phyloP scores from a whole-genome alignment of 2,888 invertebrate species.

The Priocnemis perturbator region DNA sequence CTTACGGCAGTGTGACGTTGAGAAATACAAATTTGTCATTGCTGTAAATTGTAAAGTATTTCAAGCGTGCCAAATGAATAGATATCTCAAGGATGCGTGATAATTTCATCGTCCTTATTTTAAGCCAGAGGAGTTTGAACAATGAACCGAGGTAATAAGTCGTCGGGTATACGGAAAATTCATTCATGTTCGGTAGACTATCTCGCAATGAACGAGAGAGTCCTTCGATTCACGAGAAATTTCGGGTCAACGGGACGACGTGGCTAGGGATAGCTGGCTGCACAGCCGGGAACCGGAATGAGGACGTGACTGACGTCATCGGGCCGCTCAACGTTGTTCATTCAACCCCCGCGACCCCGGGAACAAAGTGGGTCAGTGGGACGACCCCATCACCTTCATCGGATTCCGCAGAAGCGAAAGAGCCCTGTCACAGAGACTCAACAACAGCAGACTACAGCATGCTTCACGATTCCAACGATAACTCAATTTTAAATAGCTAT shows the following conservation, averaged over 20 bases:
- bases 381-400: conserved; percentile 32
- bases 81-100: no score
- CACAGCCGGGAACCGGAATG: conserved; percentile 68
- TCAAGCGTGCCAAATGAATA: no score
- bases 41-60: no score
- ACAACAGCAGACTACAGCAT: no score
- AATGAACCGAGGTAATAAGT: conserved; percentile 4
- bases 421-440: no score
- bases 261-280: conserved; percentile 54
- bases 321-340: conserved; percentile 63
- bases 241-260: conserved; percentile 64
- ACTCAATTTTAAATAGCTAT: no score
- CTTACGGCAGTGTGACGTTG: no score
- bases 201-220: conserved; percentile 56
- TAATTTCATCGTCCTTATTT: no score
- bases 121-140: no score
- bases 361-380: conserved; percentile 69
- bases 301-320: conserved; percentile 72
- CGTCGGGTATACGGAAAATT: conserved; percentile 47
- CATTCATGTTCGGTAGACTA: conserved; percentile 55
- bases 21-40: no score
- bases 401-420: conserved; percentile 25
- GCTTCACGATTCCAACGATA: no score
- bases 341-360: conserved; percentile 71
- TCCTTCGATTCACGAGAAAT: conserved; percentile 66